Base-by-base conservation (phyloP, 2,113 vertebrate genomes). In the Myotis yumanensis region DNA sequence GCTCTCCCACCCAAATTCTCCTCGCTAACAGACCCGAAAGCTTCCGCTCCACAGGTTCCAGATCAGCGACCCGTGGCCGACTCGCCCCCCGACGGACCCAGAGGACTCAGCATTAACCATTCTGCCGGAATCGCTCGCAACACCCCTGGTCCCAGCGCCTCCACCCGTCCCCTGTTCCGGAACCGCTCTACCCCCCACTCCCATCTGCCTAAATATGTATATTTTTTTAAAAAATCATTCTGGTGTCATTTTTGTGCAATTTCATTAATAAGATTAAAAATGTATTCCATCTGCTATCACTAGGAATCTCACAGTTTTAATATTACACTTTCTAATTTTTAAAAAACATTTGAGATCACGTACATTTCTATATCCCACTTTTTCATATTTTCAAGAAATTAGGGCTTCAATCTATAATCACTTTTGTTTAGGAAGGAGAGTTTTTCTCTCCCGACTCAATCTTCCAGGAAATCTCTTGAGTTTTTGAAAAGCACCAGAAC, bases 381-480 rank as follows among this genome's bases (percentile, higher is more conserved):
- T 75, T 96, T 95, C 30, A 17, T 7, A n/a, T 72, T 88, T 87
- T 90, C 66, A 88, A 87, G 57, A 81, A 94, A 91, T 51, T 20
- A 90, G 9, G 18, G 8, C 82, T 51, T 85, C 35, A 20, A 46
- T 28, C 20, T 64, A 52, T 80, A 82, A 68, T 84, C 9, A 72
- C 9, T 73, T 93, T 69, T 89, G 20, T 89, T 92, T 57, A 90
- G 17, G 11, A 75, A 87, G 30, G 18, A 73, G 20, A 40, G 40
- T 18, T 51, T 9, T 37, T 11, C 32, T 20, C 2, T 11, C 35
- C 0, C 11, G 28, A 87, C 12, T 81, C 23, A 68, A 46, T 66
- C 23, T 95, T 89, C 25, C 25, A 92, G 43, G 87, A 92, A 80
- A 83, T 64, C 35, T 66, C 57, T 69, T 91, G 69, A 35, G 17